Evolutionary conservation across 2,113 vertebrate species (phyloP).

Genomic region (Psophia crepitans): DNA sequence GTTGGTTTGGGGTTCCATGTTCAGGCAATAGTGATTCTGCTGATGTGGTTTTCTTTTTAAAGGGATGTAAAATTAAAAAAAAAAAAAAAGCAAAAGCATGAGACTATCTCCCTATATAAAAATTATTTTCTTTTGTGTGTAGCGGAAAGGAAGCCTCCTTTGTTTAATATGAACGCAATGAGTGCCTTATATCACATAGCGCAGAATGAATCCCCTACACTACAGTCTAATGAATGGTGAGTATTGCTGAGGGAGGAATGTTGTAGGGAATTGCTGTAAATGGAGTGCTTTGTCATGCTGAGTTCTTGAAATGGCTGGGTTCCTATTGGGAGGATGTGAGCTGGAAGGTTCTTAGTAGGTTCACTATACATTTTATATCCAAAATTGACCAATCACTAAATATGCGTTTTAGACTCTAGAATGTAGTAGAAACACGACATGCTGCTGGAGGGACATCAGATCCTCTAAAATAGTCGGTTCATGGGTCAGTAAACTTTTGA

Average conservation of each 20-base stretch:
- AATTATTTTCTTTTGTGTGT: constrained; percentile 59
- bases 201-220: constrained; percentile 96
- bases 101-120: constrained; percentile 21
- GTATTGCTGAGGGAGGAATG: constrained; percentile 62
- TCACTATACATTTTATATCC: not conserved
- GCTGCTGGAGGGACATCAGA: not conserved
- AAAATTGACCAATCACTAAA: constrained; percentile 2
- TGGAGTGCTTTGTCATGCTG: constrained; percentile 52
- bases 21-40: constrained; percentile 23
- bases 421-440: not conserved
- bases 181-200: constrained; percentile 99
- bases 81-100: not conserved
- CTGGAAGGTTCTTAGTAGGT: constrained; percentile 22
- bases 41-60: constrained; percentile 39
- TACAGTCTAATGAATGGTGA: constrained; percentile 98
- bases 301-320: constrained; percentile 48
- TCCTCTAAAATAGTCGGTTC: not conserved
- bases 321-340: constrained; percentile 42
- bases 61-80: not conserved
- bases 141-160: constrained; percentile 99
- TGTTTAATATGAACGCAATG: constrained; percentile 99
- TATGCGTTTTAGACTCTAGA: not conserved
- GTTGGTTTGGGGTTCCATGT: constrained; percentile 38
- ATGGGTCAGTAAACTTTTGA: not conserved
- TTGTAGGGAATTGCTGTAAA: constrained; percentile 34